Evolutionary conservation across 2,113 vertebrate species (phyloP).

Genomic region (Paraplagusia blochii): DNA sequence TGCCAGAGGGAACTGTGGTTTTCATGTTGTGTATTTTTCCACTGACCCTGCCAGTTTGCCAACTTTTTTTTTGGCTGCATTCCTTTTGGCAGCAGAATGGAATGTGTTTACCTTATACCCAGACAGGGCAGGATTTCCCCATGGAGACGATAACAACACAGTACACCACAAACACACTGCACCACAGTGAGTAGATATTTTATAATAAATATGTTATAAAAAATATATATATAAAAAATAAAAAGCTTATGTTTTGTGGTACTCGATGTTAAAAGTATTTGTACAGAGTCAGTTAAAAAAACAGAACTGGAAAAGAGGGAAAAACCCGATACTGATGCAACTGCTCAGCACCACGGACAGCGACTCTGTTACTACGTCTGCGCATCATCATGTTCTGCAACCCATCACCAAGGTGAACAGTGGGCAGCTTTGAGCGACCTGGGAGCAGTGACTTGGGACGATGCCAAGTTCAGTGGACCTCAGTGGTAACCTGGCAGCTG

Average conservation of each 20-base stretch:
- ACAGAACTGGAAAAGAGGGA: no score
- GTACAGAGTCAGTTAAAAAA: no score
- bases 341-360: conserved; percentile 61
- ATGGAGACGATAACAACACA: conserved; percentile 27
- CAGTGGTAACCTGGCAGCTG: no score
- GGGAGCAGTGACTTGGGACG: no score
- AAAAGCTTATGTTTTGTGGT: no score
- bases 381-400: no score
- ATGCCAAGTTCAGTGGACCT: no score
- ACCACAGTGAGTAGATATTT: conserved; percentile 14
- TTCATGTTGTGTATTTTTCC: conserved; percentile 50
- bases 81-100: conserved; percentile 40
- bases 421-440: no score
- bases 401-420: no score
- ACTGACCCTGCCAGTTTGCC: conserved; percentile 45
- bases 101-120: conserved; percentile 44
- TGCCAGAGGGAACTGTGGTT: conserved; percentile 40
- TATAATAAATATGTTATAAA: not conserved
- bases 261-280: no score
- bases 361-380: no score
- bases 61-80: conserved; percentile 46
- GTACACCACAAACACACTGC: conserved; percentile 22
- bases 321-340: not conserved
- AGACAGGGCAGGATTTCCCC: conserved; percentile 38
- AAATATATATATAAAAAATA: no score